Evolutionary conservation across 2,888 invertebrate genomes (phyloP).

Genomic region (Callosobruchus maculatus): DNA sequence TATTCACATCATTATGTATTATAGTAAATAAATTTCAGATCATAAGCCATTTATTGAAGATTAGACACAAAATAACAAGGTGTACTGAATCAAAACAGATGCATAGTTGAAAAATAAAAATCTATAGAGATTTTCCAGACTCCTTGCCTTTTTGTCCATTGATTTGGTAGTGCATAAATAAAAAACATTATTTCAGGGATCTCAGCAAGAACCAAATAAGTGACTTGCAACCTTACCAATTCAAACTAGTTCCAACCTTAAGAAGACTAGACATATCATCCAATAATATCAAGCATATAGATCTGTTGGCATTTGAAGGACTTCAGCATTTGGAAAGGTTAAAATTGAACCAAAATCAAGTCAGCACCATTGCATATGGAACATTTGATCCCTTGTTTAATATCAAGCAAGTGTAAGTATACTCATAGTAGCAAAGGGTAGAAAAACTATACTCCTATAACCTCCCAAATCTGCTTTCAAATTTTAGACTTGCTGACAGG

Average conservation of each 20-base stretch:
- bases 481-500: too few species aligned
- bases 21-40: too few species aligned
- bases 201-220: conserved; percentile 76
- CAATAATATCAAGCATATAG: conserved; percentile 67
- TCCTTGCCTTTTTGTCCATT: too few species aligned
- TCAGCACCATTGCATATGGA: conserved; percentile 65
- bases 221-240: conserved; percentile 69
- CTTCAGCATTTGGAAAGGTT: conserved; percentile 65
- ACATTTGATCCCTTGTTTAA: conserved; percentile 67
- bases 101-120: too few species aligned
- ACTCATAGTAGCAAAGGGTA: conserved; percentile 1
- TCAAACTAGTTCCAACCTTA: conserved; percentile 69
- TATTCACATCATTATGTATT: background rate
- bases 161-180: too few species aligned
- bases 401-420: conserved; percentile 72
- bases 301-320: conserved; percentile 66
- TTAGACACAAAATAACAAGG: too few species aligned
- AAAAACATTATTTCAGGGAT: conserved; percentile 57
- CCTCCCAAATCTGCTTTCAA: too few species aligned
- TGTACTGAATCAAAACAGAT: too few species aligned
- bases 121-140: too few species aligned
- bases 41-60: too few species aligned
- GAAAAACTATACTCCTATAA: too few species aligned
- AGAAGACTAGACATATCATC: conserved; percentile 65
- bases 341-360: conserved; percentile 68